Evolutionary conservation across 2,113 vertebrate genomes (phyloP).

Genomic region (Delphinapterus leucas): DNA sequence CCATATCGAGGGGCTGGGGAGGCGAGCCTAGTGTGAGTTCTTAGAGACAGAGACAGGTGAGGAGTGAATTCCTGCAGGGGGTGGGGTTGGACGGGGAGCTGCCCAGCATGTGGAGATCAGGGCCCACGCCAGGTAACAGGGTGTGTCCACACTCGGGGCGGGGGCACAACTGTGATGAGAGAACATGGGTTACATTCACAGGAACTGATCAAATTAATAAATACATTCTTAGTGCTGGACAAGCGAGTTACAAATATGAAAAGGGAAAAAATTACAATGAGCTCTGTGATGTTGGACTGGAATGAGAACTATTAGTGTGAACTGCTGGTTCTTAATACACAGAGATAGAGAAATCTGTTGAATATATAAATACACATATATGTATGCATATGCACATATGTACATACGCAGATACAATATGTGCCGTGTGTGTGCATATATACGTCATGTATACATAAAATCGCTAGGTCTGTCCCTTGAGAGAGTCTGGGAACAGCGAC

Average conservation of each 20-base stretch:
- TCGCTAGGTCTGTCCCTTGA: background rate
- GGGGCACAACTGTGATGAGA: background rate
- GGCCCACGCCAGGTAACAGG: background rate
- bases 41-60: background rate
- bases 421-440: too few relatives aligned
- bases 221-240: background rate
- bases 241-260: background rate
- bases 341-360: background rate
- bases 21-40: background rate
- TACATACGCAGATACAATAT: background rate
- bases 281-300: background rate
- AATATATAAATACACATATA: background rate
- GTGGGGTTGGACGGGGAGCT: background rate
- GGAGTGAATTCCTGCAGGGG: background rate
- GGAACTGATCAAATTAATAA: background rate
- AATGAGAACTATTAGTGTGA: background rate
- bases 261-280: background rate
- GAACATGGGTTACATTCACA: background rate
- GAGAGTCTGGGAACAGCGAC: background rate
- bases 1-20: background rate
- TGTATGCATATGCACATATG: too few relatives aligned
- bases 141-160: background rate
- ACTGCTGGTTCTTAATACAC: background rate
- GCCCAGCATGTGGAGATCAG: background rate
- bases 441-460: background rate